A percentile compares a stretch with the other conserved stretches of the same genome.
Conservation (phyloP, 2,888 invertebrate genomes). For the Volucella inflata region DNA sequence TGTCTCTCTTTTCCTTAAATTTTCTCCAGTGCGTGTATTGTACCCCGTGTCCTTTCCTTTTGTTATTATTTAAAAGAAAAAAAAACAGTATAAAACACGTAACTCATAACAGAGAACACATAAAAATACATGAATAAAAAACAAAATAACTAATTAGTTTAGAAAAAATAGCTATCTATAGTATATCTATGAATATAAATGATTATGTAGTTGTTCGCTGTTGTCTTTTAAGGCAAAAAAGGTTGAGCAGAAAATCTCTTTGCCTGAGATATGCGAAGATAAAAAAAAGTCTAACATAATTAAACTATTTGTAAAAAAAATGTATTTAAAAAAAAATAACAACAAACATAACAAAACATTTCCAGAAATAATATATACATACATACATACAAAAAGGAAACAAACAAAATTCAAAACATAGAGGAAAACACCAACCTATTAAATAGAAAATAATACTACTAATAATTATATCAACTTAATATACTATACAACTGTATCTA, state of each 20-base stretch:
- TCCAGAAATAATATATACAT: conserved; percentile 25
- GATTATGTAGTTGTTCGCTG: conserved; percentile 56
- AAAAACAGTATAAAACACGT: conserved; percentile 47
- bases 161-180: conserved; percentile 69
- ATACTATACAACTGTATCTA: conserved; percentile 49
- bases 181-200: conserved; percentile 67
- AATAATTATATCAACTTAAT: conserved; percentile 52
- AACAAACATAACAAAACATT: conserved; percentile 47
- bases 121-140: conserved; percentile 40
- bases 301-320: conserved; percentile 66
- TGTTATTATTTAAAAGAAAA: conserved; percentile 59
- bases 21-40: conserved; percentile 13
- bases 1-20: conserved; percentile 3
- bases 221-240: conserved; percentile 52
- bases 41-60: conserved; percentile 24
- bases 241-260: conserved; percentile 36
- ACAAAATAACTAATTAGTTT: conserved; percentile 67
- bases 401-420: conserved; percentile 49
- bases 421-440: conserved; percentile 68
- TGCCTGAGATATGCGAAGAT: conserved; percentile 26
- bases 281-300: conserved; percentile 44
- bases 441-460: conserved; percentile 53
- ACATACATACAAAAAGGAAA: conserved; percentile 19
- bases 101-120: conserved; percentile 55
- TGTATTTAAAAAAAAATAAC: conserved; percentile 27